Conservation (phyloP, 2,113 vertebrate species). For the Phoxinus phoxinus region DNA sequence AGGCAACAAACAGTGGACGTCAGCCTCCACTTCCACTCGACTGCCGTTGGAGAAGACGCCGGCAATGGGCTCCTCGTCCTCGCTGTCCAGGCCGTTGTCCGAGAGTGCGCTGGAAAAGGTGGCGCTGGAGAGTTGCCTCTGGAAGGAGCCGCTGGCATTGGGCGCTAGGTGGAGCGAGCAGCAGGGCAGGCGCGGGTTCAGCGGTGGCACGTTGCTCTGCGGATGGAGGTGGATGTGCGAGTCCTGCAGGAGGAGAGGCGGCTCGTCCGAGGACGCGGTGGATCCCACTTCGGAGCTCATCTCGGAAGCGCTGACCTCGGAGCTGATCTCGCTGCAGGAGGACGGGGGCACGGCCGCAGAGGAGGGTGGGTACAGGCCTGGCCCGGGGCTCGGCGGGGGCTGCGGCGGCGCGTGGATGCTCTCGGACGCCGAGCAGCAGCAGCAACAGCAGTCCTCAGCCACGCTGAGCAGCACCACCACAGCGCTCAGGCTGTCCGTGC, state of each 20-base stretch:
- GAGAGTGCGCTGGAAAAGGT: constrained; percentile 97
- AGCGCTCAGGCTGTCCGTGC: constrained; percentile 90
- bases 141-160: constrained; percentile 81
- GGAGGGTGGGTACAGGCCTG: constrained; percentile 71
- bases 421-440: constrained; percentile 78
- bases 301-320: constrained; percentile 90
- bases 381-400: constrained; percentile 83
- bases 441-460: constrained; percentile 95
- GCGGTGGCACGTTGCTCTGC: constrained; percentile 59
- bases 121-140: constrained; percentile 94
- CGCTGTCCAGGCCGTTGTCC: constrained; percentile 95
- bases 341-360: constrained; percentile 75
- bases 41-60: constrained; percentile 96
- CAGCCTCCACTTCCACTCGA: constrained; percentile 93
- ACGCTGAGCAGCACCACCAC: constrained; percentile 96
- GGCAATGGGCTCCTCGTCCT: constrained; percentile 94
- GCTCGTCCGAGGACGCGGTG: constrained; percentile 93
- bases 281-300: constrained; percentile 99
- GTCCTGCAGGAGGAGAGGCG: constrained; percentile 65
- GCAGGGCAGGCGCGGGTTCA: constrained; percentile 77
- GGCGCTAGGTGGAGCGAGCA: constrained; percentile 85
- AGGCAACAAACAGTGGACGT: constrained; percentile 83
- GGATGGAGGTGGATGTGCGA: constrained; percentile 70
- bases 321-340: constrained; percentile 96
- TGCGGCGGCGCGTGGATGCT: constrained; percentile 49